Conservation (phyloP, 2,797 vertebrate genomes). For the Alfaro cultratus region DNA sequence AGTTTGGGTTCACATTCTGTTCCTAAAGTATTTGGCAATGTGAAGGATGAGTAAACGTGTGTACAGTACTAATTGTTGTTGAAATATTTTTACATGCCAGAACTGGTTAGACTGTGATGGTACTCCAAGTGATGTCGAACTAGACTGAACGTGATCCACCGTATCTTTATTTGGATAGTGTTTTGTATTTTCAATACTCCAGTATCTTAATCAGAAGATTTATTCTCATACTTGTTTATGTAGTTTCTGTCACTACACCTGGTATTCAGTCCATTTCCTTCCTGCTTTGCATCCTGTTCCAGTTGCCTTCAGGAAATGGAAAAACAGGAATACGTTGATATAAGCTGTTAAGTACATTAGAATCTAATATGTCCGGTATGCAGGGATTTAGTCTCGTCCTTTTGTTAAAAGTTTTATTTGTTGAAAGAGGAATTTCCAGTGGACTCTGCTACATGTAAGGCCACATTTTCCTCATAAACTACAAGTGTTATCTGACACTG, state of each 20-base stretch:
- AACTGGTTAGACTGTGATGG: constrained; percentile 8
- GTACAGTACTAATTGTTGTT: not conserved
- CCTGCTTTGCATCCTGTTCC: constrained; percentile 54
- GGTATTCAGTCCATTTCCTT: constrained; percentile 32
- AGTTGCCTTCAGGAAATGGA: constrained; percentile 21
- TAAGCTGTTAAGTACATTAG: not conserved
- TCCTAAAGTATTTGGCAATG: not conserved
- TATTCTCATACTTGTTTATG: constrained; percentile 34
- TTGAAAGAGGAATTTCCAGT: not conserved
- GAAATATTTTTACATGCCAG: constrained; percentile 7
- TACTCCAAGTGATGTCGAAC: not conserved
- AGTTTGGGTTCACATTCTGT: not conserved
- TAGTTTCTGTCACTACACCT: constrained; percentile 37
- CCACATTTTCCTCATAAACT: constrained; percentile 22
- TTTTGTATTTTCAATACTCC: constrained; percentile 3
- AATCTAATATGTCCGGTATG: constrained; percentile 2
- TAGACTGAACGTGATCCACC: not conserved
- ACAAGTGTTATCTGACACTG: constrained; percentile 16
- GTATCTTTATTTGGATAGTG: not conserved
- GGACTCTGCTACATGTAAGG: not conserved
- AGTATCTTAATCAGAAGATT: constrained; percentile 3
- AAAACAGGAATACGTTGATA: constrained; percentile 21
- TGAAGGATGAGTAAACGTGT: not conserved
- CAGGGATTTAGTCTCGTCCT: not conserved
- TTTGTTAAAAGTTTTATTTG: not conserved